Conservation (phyloP, 2,797 vertebrate species). For the Acanthopagrus latus region DNA sequence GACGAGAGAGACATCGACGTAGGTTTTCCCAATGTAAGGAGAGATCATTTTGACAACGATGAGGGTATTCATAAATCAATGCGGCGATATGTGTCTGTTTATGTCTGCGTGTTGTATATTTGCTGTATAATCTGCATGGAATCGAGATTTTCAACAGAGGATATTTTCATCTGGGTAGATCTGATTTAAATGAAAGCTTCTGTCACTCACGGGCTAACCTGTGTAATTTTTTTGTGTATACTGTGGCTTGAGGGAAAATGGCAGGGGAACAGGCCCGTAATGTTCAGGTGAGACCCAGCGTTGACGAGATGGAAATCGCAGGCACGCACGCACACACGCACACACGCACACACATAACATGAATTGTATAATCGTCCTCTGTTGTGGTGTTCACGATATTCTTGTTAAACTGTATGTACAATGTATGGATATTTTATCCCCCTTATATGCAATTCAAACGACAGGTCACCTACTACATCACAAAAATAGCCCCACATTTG, state of each 20-base stretch:
- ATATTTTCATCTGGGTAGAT: conserved; percentile 83
- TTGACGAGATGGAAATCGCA: conserved; percentile 42
- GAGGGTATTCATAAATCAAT: conserved; percentile 72
- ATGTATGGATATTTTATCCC: background rate
- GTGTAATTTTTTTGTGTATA: conserved; percentile 73
- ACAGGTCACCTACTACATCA: conserved; percentile 14
- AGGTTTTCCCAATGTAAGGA: conserved; percentile 55
- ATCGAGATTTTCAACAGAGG: conserved; percentile 79
- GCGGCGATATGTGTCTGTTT: conserved; percentile 72
- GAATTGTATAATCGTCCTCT: background rate
- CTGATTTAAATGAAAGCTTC: conserved; percentile 85
- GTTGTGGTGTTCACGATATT: background rate
- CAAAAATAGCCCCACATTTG: conserved; percentile 46
- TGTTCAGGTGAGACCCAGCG: conserved; percentile 72
- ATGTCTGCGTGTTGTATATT: conserved; percentile 76
- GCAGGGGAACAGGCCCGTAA: conserved; percentile 71
- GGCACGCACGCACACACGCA: background rate
- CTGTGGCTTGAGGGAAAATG: conserved; percentile 75
- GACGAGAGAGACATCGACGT: conserved; percentile 44
- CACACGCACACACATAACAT: conserved; percentile 9
- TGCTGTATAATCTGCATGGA: conserved; percentile 79
- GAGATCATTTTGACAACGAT: conserved; percentile 74
- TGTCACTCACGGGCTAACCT: conserved; percentile 81
- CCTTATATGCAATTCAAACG: conserved; percentile 32
- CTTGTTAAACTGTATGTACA: background rate